A percentile compares a stretch with the other conserved stretches of the same genome.
Evolutionary conservation across 2,113 vertebrate genomes (phyloP).

Genomic region (Cheilinus undulatus): DNA sequence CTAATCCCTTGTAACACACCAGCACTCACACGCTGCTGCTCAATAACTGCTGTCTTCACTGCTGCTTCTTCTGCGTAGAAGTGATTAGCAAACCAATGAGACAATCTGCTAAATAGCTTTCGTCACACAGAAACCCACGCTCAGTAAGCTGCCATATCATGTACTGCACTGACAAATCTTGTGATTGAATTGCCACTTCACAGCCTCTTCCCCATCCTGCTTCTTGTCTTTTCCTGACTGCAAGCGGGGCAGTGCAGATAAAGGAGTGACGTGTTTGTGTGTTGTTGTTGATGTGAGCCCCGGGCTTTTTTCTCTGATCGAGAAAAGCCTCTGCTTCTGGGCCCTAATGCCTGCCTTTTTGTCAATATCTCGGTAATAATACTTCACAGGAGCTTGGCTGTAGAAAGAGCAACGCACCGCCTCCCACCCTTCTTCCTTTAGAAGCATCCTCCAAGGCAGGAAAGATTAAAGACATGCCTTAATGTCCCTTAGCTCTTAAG

Average conservation of each 20-base stretch:
- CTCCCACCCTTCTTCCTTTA: neutral
- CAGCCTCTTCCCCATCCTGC: slow-evolving; percentile 17
- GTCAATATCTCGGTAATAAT: neutral
- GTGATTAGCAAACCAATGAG: slow-evolving; percentile 44
- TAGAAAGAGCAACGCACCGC: neutral
- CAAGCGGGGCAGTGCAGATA: slow-evolving; percentile 1
- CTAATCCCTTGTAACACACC: slow-evolving; percentile 7
- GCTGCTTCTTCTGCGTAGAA: slow-evolving; percentile 15
- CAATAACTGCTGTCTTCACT: slow-evolving; percentile 14
- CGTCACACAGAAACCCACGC: slow-evolving; percentile 22
- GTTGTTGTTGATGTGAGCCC: slow-evolving; percentile 37
- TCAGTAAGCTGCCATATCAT: slow-evolving; percentile 30
- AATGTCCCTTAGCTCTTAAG: neutral
- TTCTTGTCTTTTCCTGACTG: slow-evolving; percentile 14
- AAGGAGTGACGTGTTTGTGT: slow-evolving; percentile 34
- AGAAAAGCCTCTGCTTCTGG: neutral
- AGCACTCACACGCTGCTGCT: slow-evolving; percentile 8
- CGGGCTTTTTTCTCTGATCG: slow-evolving; percentile 21
- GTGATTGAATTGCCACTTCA: slow-evolving; percentile 52
- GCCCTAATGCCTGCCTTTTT: slow-evolving; percentile 21
- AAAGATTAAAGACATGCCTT: neutral
- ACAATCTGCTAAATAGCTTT: slow-evolving; percentile 45
- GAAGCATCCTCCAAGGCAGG: neutral
- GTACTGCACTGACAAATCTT: slow-evolving; percentile 12
- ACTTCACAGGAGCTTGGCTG: neutral